Base-by-base conservation (phyloP, 1,140 invertebrate genomes). In the Diorhabda carinulata region DNA sequence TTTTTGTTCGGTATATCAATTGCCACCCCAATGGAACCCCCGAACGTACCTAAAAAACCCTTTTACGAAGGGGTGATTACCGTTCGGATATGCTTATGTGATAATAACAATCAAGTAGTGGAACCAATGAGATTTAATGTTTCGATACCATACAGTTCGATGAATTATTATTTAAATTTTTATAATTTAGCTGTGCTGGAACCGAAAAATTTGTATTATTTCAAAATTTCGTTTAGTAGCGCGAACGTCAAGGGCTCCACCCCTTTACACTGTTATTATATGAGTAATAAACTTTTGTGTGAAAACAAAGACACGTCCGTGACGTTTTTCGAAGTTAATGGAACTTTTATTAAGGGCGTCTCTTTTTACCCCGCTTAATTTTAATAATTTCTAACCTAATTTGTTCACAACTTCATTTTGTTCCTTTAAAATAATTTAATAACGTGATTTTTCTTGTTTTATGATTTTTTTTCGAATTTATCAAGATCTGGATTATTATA, bases 301-400 rank as follows among this genome's bases (percentile, higher is more conserved):
- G 67, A 69, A 3, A 69, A 72, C 52, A 65, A 64, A 43, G 68
- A 73, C 3, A 67, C 43, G 5, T 52, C 63, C n/a, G 66, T 76
- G 58, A 70, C 52, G 44, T 76, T 76, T 58, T 69, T 75, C 64
- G 77, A 80, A 65, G 66, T 72, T 6, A 66, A 67, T 64, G 78
- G 78, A 8, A 71, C 71, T 65, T 61, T 80, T 64, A 68, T 80
- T 41, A 78, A 72, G 73, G 78, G 77, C 0, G 61, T 79, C 10
- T 73, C 76, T 9, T 80, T 72, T 74, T 79, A 78, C 70, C 73
- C 76, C 41, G 70, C 72, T 10, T 79, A 75, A 70, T 45, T 61
- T 10, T 40, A 25, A 25, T 25, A 25, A 25, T 25, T 25, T 25
- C 25, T 25, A 25, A 25, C 25, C 25, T 25, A 25, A 25, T 25